Conservation (phyloP, 2,113 vertebrate species). For the Podiceps cristatus region DNA sequence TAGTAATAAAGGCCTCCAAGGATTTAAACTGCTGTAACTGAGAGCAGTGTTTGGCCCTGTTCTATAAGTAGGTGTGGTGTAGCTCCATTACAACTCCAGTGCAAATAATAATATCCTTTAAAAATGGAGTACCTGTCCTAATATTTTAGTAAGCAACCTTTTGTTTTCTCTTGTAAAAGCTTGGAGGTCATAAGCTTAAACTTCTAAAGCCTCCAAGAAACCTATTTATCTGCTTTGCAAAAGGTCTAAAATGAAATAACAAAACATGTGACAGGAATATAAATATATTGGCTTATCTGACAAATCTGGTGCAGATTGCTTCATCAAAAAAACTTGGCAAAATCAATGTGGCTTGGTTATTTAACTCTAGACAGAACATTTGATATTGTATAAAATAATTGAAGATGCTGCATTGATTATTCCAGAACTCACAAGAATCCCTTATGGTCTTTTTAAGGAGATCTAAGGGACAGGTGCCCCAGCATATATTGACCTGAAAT, state of each 20-base stretch:
- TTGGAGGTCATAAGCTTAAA: not conserved
- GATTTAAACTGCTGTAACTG: constrained; percentile 62
- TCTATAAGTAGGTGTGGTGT: constrained; percentile 55
- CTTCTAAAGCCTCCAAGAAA: not conserved
- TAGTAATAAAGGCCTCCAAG: constrained; percentile 68
- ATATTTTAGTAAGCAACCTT: not conserved
- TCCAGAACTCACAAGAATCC: not conserved
- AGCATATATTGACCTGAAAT: not conserved
- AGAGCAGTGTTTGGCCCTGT: constrained; percentile 24
- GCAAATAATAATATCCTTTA: constrained; percentile 43
- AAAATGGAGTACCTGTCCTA: not conserved
- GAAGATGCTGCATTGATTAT: not conserved
- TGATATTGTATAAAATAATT: not conserved
- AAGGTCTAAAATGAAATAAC: not conserved
- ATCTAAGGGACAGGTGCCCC: not conserved
- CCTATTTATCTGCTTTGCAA: not conserved
- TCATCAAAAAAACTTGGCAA: not conserved
- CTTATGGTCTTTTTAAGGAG: not conserved
- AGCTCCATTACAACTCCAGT: constrained; percentile 37
- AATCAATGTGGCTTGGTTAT: not conserved
- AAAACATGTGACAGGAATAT: not conserved
- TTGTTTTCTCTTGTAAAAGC: not conserved
- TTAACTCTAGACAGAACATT: not conserved
- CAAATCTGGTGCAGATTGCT: not conserved
- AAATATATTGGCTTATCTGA: not conserved